These are phyloP conservation scores for Lissocephala sabroskyi DNA, from an alignment of 2,888 invertebrate species.

Conservation along the genomic window DNA sequence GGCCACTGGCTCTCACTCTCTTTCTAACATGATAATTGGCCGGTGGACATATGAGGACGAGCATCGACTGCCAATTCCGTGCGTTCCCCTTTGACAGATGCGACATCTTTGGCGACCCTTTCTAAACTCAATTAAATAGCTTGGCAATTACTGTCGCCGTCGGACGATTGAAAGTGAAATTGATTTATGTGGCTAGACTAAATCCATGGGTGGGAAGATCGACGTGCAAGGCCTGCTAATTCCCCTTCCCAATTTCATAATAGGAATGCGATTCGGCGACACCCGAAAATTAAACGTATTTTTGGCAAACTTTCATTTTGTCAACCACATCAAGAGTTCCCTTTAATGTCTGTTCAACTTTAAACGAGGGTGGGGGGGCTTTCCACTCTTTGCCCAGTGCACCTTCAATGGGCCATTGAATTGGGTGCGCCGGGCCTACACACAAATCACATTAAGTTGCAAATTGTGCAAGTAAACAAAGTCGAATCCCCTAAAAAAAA, in stretches of 20 bases:
- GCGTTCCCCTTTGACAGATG: conserved; percentile 30
- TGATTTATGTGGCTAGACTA: conserved; percentile 21
- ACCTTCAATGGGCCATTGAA: conserved; percentile 16
- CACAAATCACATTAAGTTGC: conserved; percentile 37
- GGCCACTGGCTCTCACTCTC: conserved; percentile 37
- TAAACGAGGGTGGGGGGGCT: too few species aligned
- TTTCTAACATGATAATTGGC: conserved; percentile 61
- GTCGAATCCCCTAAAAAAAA: conserved; percentile 8
- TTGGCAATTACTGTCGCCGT: neutral
- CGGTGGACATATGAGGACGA: conserved; percentile 46
- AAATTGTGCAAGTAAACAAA: conserved; percentile 34
- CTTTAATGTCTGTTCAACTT: conserved; percentile 16
- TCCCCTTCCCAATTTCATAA: conserved; percentile 36
- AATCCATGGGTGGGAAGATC: neutral
- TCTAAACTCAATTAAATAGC: neutral
- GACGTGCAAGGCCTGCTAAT: conserved; percentile 20
- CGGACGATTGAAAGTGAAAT: conserved; percentile 43
- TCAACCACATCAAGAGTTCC: conserved; percentile 17
- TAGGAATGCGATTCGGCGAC: conserved; percentile 27
- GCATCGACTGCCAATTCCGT: neutral
- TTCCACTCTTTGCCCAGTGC: neutral
- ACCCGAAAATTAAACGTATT: conserved; percentile 13
- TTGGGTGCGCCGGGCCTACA: conserved; percentile 17
- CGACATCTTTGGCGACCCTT: conserved; percentile 15
- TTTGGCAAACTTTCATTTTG: conserved; percentile 53